Evolutionary conservation across 2,797 vertebrate genomes (phyloP).

Genomic region (Pantherophis vulpinus): DNA sequence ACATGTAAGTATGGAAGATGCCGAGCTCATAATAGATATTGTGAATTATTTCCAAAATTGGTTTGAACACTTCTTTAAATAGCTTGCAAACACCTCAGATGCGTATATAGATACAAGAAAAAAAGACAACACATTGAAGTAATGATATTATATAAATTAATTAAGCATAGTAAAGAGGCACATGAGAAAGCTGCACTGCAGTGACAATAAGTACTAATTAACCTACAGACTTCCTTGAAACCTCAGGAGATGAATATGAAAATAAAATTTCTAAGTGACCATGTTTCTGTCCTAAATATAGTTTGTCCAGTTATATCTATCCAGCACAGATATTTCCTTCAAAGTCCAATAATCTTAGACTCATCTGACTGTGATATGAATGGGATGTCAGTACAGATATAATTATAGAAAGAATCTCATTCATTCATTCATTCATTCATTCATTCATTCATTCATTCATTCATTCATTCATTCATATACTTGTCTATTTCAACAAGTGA

Average conservation of each 20-base stretch:
- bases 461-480: neutral
- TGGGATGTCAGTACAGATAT: constrained; percentile 21
- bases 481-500: neutral
- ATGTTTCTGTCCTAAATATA: neutral
- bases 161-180: neutral
- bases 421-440: neutral
- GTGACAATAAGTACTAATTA: neutral
- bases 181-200: neutral
- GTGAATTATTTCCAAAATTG: neutral
- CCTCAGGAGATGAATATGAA: neutral
- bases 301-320: neutral
- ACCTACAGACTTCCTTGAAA: neutral
- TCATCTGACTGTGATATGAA: neutral
- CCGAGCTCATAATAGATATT: neutral
- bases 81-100: neutral
- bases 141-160: neutral
- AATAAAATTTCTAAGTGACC: neutral
- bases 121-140: neutral
- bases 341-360: neutral
- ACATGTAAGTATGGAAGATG: neutral
- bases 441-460: neutral
- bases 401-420: neutral
- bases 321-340: neutral
- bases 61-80: neutral
- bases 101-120: neutral